phyloP scores from a whole-genome alignment of 2,888 invertebrate species.

The Serrognathus titanus region DNA sequence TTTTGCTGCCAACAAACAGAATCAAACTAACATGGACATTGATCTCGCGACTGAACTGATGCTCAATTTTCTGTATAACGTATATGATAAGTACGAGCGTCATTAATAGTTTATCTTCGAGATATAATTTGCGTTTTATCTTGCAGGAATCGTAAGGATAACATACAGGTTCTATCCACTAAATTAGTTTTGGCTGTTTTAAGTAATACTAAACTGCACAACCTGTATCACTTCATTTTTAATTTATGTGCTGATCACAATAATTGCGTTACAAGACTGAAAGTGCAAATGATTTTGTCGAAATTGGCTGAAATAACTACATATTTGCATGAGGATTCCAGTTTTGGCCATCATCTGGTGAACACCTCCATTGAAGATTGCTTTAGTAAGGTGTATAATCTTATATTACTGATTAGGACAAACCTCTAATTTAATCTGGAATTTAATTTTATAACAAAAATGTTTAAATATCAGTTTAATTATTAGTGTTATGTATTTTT shows the following conservation, averaged over 20 bases:
- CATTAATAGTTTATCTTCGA: constrained; percentile 27
- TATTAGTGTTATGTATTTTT: too few relatives aligned
- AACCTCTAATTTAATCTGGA: not conserved
- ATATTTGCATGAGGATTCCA: constrained; percentile 60
- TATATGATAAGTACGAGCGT: constrained; percentile 61
- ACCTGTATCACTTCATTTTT: constrained; percentile 65
- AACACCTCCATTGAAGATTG: constrained; percentile 69
- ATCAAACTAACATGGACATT: constrained; percentile 58
- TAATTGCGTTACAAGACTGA: constrained; percentile 64
- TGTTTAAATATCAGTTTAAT: too few relatives aligned
- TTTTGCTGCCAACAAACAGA: constrained; percentile 68
- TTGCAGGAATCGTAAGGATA: constrained; percentile 59
- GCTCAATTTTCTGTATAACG: constrained; percentile 63
- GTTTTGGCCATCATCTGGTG: constrained; percentile 61
- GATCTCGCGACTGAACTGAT: constrained; percentile 63
- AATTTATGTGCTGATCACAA: constrained; percentile 72
- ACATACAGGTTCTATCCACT: constrained; percentile 63
- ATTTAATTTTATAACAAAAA: too few relatives aligned
- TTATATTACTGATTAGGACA: constrained; percentile 1
- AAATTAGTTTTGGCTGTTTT: constrained; percentile 67
- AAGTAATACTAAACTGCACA: constrained; percentile 61
- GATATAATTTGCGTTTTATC: constrained; percentile 7
- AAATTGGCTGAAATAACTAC: constrained; percentile 60
- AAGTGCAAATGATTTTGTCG: constrained; percentile 59
- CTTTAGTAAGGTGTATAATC: constrained; percentile 60